A percentile compares a stretch with the other conserved stretches of the same genome.
Conservation (phyloP, 2,113 vertebrate species). For the Thalassoma bifasciatum region DNA sequence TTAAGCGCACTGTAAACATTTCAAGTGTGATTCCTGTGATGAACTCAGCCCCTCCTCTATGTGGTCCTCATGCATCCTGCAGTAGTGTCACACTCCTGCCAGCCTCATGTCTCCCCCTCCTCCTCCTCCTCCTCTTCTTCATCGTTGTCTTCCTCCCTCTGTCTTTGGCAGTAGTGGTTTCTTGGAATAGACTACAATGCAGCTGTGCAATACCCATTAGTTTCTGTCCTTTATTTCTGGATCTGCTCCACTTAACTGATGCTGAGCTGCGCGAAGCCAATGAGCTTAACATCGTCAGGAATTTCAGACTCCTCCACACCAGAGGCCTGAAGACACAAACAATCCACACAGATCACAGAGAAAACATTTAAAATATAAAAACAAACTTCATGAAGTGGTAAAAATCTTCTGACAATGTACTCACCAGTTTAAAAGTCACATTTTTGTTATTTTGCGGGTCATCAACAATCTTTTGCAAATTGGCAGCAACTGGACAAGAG, state of each 20-base stretch:
- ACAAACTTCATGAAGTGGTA: no score
- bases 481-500: constrained; percentile 93
- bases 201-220: constrained; percentile 78
- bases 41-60: constrained; percentile 61
- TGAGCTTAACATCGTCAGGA: constrained; percentile 95
- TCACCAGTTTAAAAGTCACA: constrained; percentile 98
- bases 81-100: constrained; percentile 68
- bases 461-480: constrained; percentile 99
- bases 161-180: constrained; percentile 97
- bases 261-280: constrained; percentile 99
- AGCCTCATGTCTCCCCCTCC: constrained; percentile 40
- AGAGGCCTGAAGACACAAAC: constrained; percentile 86
- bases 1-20: constrained; percentile 84
- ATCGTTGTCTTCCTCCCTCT: constrained; percentile 21
- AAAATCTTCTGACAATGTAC: constrained; percentile 13
- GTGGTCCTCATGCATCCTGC: constrained; percentile 76
- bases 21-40: constrained; percentile 82
- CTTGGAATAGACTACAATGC: constrained; percentile 86
- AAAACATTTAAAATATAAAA: no score
- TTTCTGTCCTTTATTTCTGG: constrained; percentile 68
- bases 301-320: constrained; percentile 96
- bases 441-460: constrained; percentile 96
- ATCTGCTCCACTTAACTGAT: constrained; percentile 89
- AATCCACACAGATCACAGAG: no score
- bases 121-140: not conserved